Evolutionary conservation across 2,888 invertebrate genomes (phyloP), one percentile per base, ranked within the genome.

Genomic region (Orgyia antiqua): DNA sequence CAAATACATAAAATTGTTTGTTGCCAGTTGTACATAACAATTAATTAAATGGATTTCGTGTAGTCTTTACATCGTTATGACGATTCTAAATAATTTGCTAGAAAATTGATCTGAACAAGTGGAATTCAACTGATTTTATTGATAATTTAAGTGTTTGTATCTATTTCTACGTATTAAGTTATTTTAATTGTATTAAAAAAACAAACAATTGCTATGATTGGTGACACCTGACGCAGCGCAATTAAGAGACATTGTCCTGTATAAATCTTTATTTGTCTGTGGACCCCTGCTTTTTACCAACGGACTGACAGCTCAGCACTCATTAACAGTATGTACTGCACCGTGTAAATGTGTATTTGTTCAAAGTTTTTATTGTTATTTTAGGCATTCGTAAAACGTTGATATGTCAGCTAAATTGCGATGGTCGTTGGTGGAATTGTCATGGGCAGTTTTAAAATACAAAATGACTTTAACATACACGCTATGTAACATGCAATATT

Each of bases 161-260:
- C n/a, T n/a, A n/a, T n/a, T n/a, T n/a, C n/a, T n/a, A n/a, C n/a
- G n/a, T n/a, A n/a, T 9, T n/a, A 3, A 20, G n/a, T 4, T 20
- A 3, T 20, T 4, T n/a, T 20, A 20, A n/a, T 20, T n/a, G 7
- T 20, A 3, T n/a, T 20, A n/a, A 10, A 33, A 35, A 50, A 36
- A 33, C 38, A 32, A 24, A 42, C 39, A 45, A 41, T 31, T 42
- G 27, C 25, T 40, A 41, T 48, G 42, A 43, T 43, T 48, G 38
- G 31, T 31, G 29, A 38, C 52, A 54, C 45, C 66, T 61, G 60
- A 58, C 59, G 43, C 51, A 45, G 58, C 54, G 43, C 66, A 72
- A 70, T 72, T 69, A 72, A 60, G 60, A 56, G 45, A 57, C 66
- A 72, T 70, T 72, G 72, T 71, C 51, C 59, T 45, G 48, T 47